Base-by-base conservation (phyloP, 1,140 invertebrate species). In the Stegodyphus dumicola region DNA sequence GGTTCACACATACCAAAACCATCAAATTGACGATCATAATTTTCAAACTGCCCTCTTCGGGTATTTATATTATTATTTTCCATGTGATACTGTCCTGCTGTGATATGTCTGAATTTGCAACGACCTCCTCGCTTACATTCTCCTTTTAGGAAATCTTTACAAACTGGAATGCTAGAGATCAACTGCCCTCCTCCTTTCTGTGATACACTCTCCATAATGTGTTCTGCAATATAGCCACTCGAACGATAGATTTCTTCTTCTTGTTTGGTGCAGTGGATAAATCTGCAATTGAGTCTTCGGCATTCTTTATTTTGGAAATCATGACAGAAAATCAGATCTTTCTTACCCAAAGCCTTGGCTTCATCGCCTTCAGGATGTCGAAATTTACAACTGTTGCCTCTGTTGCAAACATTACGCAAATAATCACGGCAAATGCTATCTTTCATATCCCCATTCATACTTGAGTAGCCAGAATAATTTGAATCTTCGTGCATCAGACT, bases 291-390 rank as follows among this genome's bases (percentile, higher is more conserved):
- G 0, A 92, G 90, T 88, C 94, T 91, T 10, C 92, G 91, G 89
- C 94, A 95, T 76, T 92, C 92, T 9, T 93, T 93, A 90, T 96
- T 96, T 90, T 96, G 95, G 90, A 93, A 96, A 89, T 96, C 95
- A 89, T 96, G 95, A 89, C 95, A 96, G 89, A 96, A 96, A 33
- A 93, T 91, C 18, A 91, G 91, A 81, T 90, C 90, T 64, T 88
- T 86, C 60, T 88, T 88, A 33, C 80, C 88, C 77, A 70, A 53
- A 13, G 80, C 81, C 75, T 88, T 87, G 18, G 90, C 91, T 87
- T 90, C 92, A 88, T 90, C 91, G 87, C 93, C 92, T 77, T 90
- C 90, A 6, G 93, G 92, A 89, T 95, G 94, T 17, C 93, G 91
- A 88, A 93, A 95, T 88, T 95, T 95, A 90, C 96, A 97, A 66